Conservation (phyloP, 1,140 invertebrate genomes). For the Scylla paramamosain region DNA sequence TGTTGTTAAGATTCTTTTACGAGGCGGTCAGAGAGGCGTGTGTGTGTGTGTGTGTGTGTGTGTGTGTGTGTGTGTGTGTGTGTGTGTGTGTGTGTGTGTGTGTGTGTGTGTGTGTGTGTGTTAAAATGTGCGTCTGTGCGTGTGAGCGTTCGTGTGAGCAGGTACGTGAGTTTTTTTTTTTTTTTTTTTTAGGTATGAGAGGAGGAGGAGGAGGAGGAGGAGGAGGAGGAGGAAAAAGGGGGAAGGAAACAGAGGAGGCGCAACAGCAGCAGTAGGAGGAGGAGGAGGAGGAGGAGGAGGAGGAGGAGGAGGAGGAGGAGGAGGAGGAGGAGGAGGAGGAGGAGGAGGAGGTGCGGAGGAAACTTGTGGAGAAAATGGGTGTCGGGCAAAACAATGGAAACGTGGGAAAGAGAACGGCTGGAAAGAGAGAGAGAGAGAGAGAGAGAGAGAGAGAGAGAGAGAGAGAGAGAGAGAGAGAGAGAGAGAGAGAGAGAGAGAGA, state of each 20-base stretch:
- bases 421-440: neutral
- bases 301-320: conserved; percentile 9
- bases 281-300: conserved; percentile 19
- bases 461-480: conserved; percentile 52
- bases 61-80: conserved; percentile 20
- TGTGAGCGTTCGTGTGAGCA: neutral
- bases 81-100: conserved; percentile 20
- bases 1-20: conserved; percentile 24
- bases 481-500: conserved; percentile 51
- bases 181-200: neutral
- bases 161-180: neutral
- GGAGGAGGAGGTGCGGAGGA: conserved; percentile 32
- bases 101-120: conserved; percentile 20
- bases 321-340: neutral
- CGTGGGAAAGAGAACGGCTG: conserved; percentile 41
- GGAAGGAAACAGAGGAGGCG: no score
- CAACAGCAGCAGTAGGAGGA: neutral
- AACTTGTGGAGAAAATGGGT: neutral
- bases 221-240: no score
- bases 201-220: neutral
- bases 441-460: conserved; percentile 21
- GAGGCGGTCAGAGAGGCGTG: conserved; percentile 8
- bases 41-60: neutral
- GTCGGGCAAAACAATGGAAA: neutral
- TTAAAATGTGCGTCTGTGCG: neutral